Percentiles rank a stretch among this genome's conserved stretches.
Conservation (phyloP, 1,140 invertebrate genomes). For the Geopemphigus sp. region DNA sequence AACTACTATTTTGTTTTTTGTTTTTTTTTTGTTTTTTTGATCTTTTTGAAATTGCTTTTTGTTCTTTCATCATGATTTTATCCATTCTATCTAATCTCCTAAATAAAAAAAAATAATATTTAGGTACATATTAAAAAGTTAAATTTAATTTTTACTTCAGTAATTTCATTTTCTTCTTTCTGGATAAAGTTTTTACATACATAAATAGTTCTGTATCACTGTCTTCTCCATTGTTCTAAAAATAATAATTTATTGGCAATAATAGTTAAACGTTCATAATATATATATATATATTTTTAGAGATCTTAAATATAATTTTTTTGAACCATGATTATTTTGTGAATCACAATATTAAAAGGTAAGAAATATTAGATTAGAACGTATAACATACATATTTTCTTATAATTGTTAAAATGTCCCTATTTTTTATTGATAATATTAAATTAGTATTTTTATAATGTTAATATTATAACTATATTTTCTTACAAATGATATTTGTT, state of each 20-base stretch:
- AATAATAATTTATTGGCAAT: not conserved
- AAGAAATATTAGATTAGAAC: too few relatives aligned
- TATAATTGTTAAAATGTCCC: not conserved
- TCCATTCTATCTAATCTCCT: constrained; percentile 43
- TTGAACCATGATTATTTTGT: too few relatives aligned
- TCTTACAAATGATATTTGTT: constrained; percentile 59
- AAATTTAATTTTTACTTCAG: constrained; percentile 27
- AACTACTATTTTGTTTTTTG: constrained; percentile 15
- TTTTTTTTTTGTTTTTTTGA: constrained; percentile 29
- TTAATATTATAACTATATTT: not conserved
- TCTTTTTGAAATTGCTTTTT: constrained; percentile 45
- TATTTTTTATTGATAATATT: too few relatives aligned
- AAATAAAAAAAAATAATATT: constrained; percentile 6
- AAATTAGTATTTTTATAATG: too few relatives aligned
- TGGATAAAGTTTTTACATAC: constrained; percentile 31
- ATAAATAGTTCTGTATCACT: constrained; percentile 42
- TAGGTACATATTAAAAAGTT: not conserved
- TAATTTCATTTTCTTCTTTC: constrained; percentile 46
- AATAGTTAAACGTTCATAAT: not conserved
- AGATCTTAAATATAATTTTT: too few relatives aligned
- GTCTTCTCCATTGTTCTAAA: constrained; percentile 29
- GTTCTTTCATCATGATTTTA: constrained; percentile 41
- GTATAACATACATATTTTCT: too few relatives aligned
- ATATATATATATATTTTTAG: not conserved
- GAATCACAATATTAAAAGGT: too few relatives aligned